Base-by-base conservation (phyloP, 1,140 invertebrate genomes). In the Ganaspis sp. region DNA sequence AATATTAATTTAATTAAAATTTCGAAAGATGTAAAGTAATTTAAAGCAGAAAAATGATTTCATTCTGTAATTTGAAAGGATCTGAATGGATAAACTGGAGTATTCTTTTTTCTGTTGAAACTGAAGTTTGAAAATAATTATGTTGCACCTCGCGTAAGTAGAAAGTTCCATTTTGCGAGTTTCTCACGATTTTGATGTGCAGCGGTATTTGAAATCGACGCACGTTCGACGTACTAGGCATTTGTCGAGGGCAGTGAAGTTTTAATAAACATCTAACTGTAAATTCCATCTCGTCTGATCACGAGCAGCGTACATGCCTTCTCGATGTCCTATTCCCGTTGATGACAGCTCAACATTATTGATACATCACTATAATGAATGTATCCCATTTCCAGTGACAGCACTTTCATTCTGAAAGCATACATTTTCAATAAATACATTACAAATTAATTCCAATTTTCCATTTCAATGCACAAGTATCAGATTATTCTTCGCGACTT, bases 181-280 rank as follows among this genome's bases (percentile, higher is more conserved):
- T 78, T 75, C 69, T 58, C 75, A 75, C 77, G 79, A 75, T 73
- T 83, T 69, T 38, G 69, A 69, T 42, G 76, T 40, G 74, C 72
- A 69, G 42, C 53, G 40, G 38, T 29, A 77, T 75, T 77, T 83
- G 76, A 79, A 85, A 81, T 79, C 81, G 83, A 79, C 74, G 74
- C 81, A 85, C 81, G 81, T 79, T 77, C 79, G 69, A 73, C 77
- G 80, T 77, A 78, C 81, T 79, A 72, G 75, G 76, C 78, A 82
- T 82, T 81, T 69, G 74, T 70, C 79, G 76, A 77, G 45, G 70
- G 42, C 73, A 79, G 76, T 76, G 74, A 81, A 77, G 71, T 75
- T 82, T 83, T 83, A 84, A 84, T 84, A 83, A 81, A 83, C 78
- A 78, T 83, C 77, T 70, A 79, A 72, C 72, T 79, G 79, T 76